phyloP scores from a whole-genome alignment of 1,140 invertebrate genomes.

The Euborellia annulipes region DNA sequence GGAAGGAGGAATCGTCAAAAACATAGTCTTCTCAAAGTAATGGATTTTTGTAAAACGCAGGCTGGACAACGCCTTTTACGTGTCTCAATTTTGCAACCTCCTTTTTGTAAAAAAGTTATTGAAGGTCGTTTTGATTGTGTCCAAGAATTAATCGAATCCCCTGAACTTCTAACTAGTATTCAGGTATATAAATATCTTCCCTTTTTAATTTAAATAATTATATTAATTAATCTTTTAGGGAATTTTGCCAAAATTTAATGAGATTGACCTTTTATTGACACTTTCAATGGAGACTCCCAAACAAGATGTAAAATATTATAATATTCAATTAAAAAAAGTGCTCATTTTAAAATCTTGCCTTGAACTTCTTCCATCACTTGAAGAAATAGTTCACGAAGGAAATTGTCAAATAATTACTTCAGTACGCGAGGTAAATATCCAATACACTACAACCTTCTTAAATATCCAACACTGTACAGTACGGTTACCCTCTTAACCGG shows the following conservation, averaged over 20 bases:
- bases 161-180: slow-evolving; percentile 36
- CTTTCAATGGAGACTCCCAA: slow-evolving; percentile 38
- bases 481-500: too few relatives aligned
- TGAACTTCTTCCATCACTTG: slow-evolving; percentile 47
- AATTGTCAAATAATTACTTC: too few relatives aligned
- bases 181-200: slow-evolving; percentile 24
- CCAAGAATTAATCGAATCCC: slow-evolving; percentile 50
- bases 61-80: slow-evolving; percentile 60
- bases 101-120: slow-evolving; percentile 46
- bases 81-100: slow-evolving; percentile 68
- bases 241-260: slow-evolving; percentile 36
- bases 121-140: slow-evolving; percentile 51
- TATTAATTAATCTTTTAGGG: slow-evolving; percentile 27
- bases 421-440: slow-evolving; percentile 27
- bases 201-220: slow-evolving; percentile 8
- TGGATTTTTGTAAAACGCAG: slow-evolving; percentile 64
- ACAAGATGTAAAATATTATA: slow-evolving; percentile 29
- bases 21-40: slow-evolving; percentile 48
- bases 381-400: slow-evolving; percentile 7
- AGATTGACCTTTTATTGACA: slow-evolving; percentile 43
- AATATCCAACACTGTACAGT: too few relatives aligned
- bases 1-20: slow-evolving; percentile 7
- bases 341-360: slow-evolving; percentile 63
- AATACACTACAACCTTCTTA: too few relatives aligned
- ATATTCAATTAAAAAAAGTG: slow-evolving; percentile 62